Base-by-base conservation (phyloP, 1,140 invertebrate species). In the Phortica variegata region DNA sequence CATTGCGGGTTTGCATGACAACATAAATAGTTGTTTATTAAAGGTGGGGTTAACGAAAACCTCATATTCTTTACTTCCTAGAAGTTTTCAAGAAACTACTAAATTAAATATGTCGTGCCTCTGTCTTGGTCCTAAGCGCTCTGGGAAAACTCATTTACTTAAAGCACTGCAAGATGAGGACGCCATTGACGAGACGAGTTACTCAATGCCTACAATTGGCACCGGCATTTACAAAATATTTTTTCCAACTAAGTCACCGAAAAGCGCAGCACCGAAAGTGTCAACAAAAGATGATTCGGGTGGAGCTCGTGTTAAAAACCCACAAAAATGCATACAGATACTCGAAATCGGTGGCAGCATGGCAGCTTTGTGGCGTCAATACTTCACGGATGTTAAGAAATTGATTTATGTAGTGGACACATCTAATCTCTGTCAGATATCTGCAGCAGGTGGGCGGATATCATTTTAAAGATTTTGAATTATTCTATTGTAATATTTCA, bases 111-210 rank as follows among this genome's bases (percentile, higher is more conserved):
- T 82, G 33, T 75, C 75, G 61, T 81, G 84, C 52, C 75, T 91
- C 4, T 91, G 89, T 56, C 66, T 92, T 37, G 89, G 89, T 1
- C 88, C 89, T 3, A 81, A 82, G 38, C 84, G 87, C 41, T 85
- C 87, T 1, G 90, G 90, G 0, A 92, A 92, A 81, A 90, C 87
- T 0, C 81, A 89, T n/a, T 68, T 92, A 15, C 68, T 92, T 33
- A 87, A 86, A 76, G 83, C 83, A 37, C 72, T 92, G 4, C 84
- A 89, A 73, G 81, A 84, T 34, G 78, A 81, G 1, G 79, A 83
- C 19, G 77, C 78, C 1, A 84, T 89, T 8, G 86, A 89, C 56
- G 83, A 85, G 43, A 86, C 84, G 0, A 86, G 85, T 36, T 84
- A 84, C 23, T 87, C 86, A 1, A 85, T 90, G 16, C 82, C 87